These are phyloP conservation scores for Takifugu rubripes DNA, from an alignment of 2,797 vertebrate species.

Conservation along the genomic window DNA sequence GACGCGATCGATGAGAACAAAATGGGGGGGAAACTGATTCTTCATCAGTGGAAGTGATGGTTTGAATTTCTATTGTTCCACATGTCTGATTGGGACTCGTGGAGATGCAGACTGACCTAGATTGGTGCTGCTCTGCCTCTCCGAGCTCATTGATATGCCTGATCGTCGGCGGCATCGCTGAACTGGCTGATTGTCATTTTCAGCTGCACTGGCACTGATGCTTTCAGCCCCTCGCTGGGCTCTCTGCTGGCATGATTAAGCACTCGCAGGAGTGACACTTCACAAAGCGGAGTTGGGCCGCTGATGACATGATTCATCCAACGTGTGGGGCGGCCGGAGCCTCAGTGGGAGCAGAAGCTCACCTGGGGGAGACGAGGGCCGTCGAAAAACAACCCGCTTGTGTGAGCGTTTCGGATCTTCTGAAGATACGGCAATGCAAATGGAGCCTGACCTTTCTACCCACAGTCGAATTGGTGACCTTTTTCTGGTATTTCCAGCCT, in stretches of 20 bases:
- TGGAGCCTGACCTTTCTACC: constrained; percentile 42
- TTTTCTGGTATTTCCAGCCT: constrained; percentile 55
- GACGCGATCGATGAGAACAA: neutral
- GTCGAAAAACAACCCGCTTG: constrained; percentile 5
- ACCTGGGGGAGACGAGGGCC: neutral
- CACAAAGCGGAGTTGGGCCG: constrained; percentile 63
- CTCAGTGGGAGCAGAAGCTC: too few relatives aligned
- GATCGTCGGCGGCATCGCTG: constrained; percentile 67
- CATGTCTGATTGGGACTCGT: constrained; percentile 13
- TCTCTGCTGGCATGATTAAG: constrained; percentile 64
- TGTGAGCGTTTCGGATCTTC: constrained; percentile 13
- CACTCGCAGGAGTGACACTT: constrained; percentile 59
- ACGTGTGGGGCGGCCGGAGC: constrained; percentile 20
- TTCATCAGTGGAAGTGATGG: neutral
- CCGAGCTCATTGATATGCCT: constrained; percentile 70
- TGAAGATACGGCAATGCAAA: constrained; percentile 32
- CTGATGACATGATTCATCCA: constrained; percentile 64
- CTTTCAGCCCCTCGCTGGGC: constrained; percentile 56
- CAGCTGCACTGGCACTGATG: constrained; percentile 66
- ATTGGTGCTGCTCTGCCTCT: constrained; percentile 39
- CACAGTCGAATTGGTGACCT: constrained; percentile 48
- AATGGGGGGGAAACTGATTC: constrained; percentile 1
- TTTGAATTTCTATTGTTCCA: constrained; percentile 20
- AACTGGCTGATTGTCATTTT: constrained; percentile 72
- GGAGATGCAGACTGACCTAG: constrained; percentile 56